Evolutionary conservation across 2,113 vertebrate genomes (phyloP).

Genomic region (Capricornis sumatraensis): DNA sequence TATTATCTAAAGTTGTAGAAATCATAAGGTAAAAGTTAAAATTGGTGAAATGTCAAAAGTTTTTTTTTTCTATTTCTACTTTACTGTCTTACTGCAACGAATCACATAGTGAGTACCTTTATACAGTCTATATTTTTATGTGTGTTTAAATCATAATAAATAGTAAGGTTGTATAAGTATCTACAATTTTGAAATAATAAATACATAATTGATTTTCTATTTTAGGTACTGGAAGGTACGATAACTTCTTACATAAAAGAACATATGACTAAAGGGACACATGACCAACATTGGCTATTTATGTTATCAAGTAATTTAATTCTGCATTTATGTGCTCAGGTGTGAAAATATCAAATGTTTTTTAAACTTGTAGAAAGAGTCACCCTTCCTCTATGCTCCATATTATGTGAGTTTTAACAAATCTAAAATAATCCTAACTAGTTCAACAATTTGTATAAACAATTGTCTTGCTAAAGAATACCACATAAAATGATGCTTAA

Average conservation of each 20-base stretch:
- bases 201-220: neutral
- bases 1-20: neutral
- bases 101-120: neutral
- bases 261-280: neutral
- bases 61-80: neutral
- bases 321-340: neutral
- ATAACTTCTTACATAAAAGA: neutral
- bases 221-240: neutral
- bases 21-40: neutral
- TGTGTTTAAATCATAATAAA: neutral
- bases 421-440: neutral
- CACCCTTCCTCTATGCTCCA: neutral
- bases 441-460: neutral
- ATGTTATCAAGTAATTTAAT: neutral
- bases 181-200: neutral
- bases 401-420: neutral
- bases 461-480: neutral
- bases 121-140: neutral
- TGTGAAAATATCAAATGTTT: neutral
- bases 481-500: neutral
- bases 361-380: neutral
- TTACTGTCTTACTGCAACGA: neutral
- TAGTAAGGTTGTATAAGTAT: neutral
- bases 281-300: neutral
- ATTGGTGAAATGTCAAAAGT: neutral